A percentile compares a stretch with the other conserved stretches of the same genome.
These are phyloP conservation scores for Cenopis cana DNA, from an alignment of 2,888 invertebrate genomes.

Conservation along the genomic window DNA sequence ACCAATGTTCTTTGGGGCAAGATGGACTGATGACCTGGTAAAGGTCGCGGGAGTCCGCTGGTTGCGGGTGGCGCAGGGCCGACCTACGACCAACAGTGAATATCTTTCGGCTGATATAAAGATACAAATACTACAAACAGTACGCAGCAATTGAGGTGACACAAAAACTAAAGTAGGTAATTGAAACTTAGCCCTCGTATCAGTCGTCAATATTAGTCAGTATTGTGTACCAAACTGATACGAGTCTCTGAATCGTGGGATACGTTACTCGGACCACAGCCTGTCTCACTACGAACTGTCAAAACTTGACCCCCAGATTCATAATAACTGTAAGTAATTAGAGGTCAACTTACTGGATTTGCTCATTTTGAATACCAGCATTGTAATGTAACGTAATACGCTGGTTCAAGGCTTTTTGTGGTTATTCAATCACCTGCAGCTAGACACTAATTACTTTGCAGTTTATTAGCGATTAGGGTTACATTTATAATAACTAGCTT, in stretches of 20 bases:
- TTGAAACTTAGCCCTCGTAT: neutral
- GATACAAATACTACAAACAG: neutral
- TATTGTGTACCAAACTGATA: neutral
- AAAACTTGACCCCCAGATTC: neutral
- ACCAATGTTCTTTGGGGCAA: no score
- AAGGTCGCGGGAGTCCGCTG: no score
- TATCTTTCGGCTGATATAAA: no score
- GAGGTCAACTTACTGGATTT: neutral
- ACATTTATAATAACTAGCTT: no score
- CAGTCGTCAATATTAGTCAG: neutral
- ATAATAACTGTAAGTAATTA: neutral
- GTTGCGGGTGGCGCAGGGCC: no score
- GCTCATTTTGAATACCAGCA: neutral
- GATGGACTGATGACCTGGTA: no score
- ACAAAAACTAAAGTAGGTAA: neutral
- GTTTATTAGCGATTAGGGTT: neutral
- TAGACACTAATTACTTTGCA: neutral
- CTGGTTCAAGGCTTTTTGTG: neutral
- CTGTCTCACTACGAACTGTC: neutral
- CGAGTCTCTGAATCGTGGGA: neutral
- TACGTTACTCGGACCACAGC: neutral
- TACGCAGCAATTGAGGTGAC: neutral
- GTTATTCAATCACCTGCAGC: neutral
- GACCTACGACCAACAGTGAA: no score
- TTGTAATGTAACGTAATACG: slow-evolving; percentile 4